Evolutionary conservation across 2,888 invertebrate genomes (phyloP).

Genomic region (Saturnia japonica): DNA sequence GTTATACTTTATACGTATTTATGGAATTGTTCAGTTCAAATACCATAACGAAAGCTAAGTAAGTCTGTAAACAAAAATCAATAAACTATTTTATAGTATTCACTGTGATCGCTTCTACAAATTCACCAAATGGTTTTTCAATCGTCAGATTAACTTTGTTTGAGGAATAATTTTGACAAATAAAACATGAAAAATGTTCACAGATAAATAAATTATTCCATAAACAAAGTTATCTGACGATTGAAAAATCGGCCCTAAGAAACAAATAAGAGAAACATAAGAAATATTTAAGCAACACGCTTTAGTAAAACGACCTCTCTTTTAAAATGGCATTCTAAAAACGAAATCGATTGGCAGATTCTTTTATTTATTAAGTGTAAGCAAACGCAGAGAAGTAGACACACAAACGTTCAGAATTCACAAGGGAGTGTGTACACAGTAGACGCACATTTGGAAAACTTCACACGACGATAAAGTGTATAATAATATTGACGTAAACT

Average conservation of each 20-base stretch:
- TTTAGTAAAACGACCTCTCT: background rate
- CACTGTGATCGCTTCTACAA: background rate
- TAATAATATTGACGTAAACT: slow-evolving; percentile 12
- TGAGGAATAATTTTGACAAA: too few relatives aligned
- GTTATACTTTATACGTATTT: too few relatives aligned
- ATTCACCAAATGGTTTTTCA: background rate
- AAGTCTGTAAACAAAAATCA: too few relatives aligned
- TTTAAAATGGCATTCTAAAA: background rate
- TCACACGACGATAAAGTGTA: background rate
- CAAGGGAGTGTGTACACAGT: background rate
- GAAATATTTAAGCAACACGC: background rate
- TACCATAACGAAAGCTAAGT: too few relatives aligned
- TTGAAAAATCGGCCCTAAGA: too few relatives aligned
- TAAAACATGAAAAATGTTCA: too few relatives aligned
- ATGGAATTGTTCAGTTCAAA: too few relatives aligned
- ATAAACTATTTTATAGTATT: background rate
- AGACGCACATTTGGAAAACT: background rate
- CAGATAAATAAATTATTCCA: too few relatives aligned
- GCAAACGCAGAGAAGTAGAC: background rate
- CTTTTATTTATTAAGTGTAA: slow-evolving; percentile 6
- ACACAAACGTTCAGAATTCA: too few relatives aligned
- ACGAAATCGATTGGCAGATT: background rate
- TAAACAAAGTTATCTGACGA: too few relatives aligned
- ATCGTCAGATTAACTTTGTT: too few relatives aligned
- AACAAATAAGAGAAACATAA: background rate